Evolutionary conservation across 2,113 vertebrate genomes (phyloP), one percentile per base, ranked within the genome.

Genomic region (Oxyura jamaicensis): DNA sequence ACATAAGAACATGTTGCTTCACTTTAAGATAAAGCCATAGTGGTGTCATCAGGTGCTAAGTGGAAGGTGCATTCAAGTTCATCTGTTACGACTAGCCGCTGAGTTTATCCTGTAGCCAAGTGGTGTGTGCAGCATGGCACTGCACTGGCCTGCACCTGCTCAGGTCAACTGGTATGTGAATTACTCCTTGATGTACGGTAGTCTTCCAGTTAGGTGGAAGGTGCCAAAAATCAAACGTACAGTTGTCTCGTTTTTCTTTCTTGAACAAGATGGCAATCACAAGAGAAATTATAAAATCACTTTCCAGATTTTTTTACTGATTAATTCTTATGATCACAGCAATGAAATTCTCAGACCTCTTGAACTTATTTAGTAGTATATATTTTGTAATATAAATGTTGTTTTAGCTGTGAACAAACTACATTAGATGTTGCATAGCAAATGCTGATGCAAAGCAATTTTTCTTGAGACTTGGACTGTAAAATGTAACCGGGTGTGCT

Each of bases 41-140:
- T 22, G 25, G 21, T 75, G 35, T 68, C 21, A 9, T n/a, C 31
- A 55, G 2, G 65, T 91, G 52, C 80, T 36, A 33, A 59, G 29
- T 78, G 74, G 52, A 65, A 82, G 35, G n/a, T 93, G 41, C 28
- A n/a, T 58, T 1, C 4, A 10, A n/a, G 56, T 21, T 84, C 86
- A 28, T 86, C n/a, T 2, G 2, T 1, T 63, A n/a, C 0, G 3
- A 35, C 67, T 42, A 75, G 12, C 28, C 1, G 0, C 28, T 23
- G 50, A 18, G 3, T 76, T 83, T 77, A 4, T 77, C 55, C 63
- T 58, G 36, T 23, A 67, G 52, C 39, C 29, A 6, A 0, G 0
- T 13, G 13, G 11, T 17, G 10, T 22, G 6, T 48, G 42, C 18
- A 36, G 29, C 28, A 44, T 1, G 3, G 17, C 85, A n/a, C 46